Conservation (phyloP, 2,888 invertebrate genomes). For the Melinopterus prodromus region DNA sequence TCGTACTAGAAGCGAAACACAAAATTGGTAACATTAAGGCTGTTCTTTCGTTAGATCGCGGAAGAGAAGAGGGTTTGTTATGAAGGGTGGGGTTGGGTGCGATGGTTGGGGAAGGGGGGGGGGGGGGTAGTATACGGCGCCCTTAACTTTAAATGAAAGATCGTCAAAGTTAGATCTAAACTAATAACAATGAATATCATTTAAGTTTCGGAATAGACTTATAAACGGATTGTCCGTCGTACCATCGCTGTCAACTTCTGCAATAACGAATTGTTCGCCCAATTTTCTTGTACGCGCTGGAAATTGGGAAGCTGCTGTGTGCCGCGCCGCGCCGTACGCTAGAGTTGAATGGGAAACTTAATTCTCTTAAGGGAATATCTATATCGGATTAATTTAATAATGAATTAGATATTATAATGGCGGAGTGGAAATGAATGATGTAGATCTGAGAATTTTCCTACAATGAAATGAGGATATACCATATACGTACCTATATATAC, state of each 20-base stretch:
- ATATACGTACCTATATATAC: too few relatives aligned
- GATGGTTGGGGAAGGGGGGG: background rate
- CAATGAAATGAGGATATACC: too few relatives aligned
- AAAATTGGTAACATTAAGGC: too few relatives aligned
- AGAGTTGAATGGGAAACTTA: background rate
- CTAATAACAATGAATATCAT: conserved; percentile 50
- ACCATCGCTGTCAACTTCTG: conserved; percentile 37
- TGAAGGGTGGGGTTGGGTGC: background rate
- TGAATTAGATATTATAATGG: too few relatives aligned
- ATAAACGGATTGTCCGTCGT: conserved; percentile 43
- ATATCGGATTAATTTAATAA: background rate
- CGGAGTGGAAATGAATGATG: too few relatives aligned
- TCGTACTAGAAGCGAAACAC: too few relatives aligned
- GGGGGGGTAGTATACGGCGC: background rate
- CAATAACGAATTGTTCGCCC: conserved; percentile 42
- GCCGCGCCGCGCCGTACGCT: background rate
- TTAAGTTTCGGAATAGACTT: conserved; percentile 49
- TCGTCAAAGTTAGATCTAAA: conserved; percentile 44
- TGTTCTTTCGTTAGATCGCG: conserved; percentile 4
- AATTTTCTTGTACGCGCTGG: conserved; percentile 27
- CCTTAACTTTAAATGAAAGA: conserved; percentile 38
- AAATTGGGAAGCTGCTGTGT: background rate
- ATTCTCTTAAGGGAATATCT: background rate
- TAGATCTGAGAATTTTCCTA: too few relatives aligned
- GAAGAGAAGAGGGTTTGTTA: background rate